Evolutionary conservation across 2,797 vertebrate species (phyloP).

Genomic region (Pagetopsis macropterus): DNA sequence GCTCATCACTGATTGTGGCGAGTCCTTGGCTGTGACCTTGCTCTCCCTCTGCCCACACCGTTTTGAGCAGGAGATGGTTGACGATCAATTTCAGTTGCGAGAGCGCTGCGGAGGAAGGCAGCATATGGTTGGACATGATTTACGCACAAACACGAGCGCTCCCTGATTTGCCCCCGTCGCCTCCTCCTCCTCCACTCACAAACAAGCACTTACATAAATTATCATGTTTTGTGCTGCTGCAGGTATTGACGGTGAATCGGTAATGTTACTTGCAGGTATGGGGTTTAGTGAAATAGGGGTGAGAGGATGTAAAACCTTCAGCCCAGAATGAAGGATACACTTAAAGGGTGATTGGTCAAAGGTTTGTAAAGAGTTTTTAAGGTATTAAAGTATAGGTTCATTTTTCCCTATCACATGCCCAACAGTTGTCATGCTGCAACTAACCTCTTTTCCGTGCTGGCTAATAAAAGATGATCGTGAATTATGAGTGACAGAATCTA

Average conservation of each 20-base stretch:
- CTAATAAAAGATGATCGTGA: not conserved
- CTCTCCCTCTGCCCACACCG: conserved; percentile 62
- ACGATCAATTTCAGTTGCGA: conserved; percentile 73
- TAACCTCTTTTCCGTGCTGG: not conserved
- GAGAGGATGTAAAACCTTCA: not conserved
- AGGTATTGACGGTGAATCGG: conserved; percentile 29
- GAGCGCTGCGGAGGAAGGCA: conserved; percentile 54
- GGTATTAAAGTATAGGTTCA: conserved; percentile 1
- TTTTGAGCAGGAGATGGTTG: conserved; percentile 65
- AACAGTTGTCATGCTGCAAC: not conserved
- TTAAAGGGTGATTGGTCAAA: not conserved
- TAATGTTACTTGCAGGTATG: conserved; percentile 28
- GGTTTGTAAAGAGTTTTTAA: not conserved
- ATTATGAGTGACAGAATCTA: not conserved
- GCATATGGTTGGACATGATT: conserved; percentile 74
- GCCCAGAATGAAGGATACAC: not conserved
- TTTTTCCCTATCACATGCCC: not conserved
- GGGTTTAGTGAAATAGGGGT: conserved; percentile 1
- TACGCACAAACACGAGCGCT: conserved; percentile 60
- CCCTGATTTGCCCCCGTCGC: conserved; percentile 20
- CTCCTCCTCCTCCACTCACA: conserved; percentile 21
- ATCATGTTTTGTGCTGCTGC: conserved; percentile 56
- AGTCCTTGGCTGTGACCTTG: conserved; percentile 83
- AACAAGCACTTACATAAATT: conserved; percentile 73
- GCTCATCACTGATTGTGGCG: conserved; percentile 70